Evolutionary conservation across 64 coral and sea anemone species (phyloP).

Genomic region (Dendrophyllia cribrosa): DNA sequence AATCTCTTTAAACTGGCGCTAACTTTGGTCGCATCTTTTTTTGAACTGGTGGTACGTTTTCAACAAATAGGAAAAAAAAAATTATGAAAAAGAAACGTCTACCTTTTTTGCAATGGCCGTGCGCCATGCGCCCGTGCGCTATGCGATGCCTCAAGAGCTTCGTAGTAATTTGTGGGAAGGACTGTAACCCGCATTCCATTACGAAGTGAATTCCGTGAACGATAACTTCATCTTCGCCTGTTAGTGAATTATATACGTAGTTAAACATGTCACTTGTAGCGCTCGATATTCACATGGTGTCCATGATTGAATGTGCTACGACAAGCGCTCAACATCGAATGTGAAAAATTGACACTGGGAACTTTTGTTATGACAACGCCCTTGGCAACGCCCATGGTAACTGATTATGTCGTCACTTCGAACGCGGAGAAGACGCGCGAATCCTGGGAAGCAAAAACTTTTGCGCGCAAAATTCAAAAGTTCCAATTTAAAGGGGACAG

Average conservation of each 20-base stretch:
- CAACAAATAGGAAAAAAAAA: no score
- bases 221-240: neutral
- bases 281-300: neutral
- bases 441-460: neutral
- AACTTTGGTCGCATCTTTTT: no score
- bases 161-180: conserved; percentile 8
- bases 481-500: no score
- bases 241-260: neutral
- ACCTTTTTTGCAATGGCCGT: neutral
- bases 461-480: no score
- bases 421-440: neutral
- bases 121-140: neutral
- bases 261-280: conserved; percentile 1
- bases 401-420: conserved; percentile 2
- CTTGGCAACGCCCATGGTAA: neutral
- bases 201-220: neutral
- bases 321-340: neutral
- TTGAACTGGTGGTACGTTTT: no score
- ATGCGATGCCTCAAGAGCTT: neutral
- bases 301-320: neutral
- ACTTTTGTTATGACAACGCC: neutral
- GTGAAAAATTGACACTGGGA: neutral
- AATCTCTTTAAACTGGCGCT: no score
- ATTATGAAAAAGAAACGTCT: no score
- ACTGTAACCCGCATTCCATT: neutral